A percentile compares a stretch with the other conserved stretches of the same genome.
These are phyloP conservation scores for Cosmia trapezina DNA, from an alignment of 2,888 invertebrate genomes.

Conservation along the genomic window DNA sequence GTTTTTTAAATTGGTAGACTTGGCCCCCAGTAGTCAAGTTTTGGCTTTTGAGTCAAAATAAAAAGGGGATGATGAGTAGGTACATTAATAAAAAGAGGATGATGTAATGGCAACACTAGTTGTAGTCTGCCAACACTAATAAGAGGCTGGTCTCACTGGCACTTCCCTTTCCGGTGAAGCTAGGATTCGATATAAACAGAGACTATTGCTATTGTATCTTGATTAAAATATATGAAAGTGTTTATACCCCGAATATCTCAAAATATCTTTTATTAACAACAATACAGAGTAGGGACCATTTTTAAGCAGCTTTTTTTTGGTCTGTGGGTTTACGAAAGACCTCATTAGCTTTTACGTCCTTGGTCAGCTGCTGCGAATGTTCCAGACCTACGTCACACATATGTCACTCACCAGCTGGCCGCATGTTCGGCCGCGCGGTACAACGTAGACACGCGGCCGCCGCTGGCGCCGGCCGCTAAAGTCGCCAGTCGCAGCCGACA, in stretches of 20 bases:
- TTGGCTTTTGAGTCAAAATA: neutral
- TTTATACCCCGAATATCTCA: too few species aligned
- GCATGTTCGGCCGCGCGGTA: conserved; percentile 82
- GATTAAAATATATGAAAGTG: too few species aligned
- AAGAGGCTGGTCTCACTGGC: too few species aligned
- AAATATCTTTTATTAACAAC: too few species aligned
- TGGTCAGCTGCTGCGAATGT: neutral
- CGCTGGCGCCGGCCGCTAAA: conserved; percentile 91
- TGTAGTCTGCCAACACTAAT: too few species aligned
- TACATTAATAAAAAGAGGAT: too few species aligned
- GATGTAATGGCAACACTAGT: too few species aligned
- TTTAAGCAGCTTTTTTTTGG: neutral
- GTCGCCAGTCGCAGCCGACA: conserved; percentile 93
- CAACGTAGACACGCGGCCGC: conserved; percentile 84
- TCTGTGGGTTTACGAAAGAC: neutral
- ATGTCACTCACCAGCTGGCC: conserved; percentile 82
- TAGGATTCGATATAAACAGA: too few species aligned
- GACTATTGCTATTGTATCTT: too few species aligned
- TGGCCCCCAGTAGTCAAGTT: neutral
- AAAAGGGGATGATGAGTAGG: too few species aligned
- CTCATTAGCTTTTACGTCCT: neutral
- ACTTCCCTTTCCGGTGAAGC: too few species aligned
- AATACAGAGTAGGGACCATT: neutral
- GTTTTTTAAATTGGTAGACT: neutral
- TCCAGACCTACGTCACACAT: neutral